These are phyloP conservation scores for Nothoprocta pentlandii DNA, from an alignment of 2,113 vertebrate species.

Conservation along the genomic window DNA sequence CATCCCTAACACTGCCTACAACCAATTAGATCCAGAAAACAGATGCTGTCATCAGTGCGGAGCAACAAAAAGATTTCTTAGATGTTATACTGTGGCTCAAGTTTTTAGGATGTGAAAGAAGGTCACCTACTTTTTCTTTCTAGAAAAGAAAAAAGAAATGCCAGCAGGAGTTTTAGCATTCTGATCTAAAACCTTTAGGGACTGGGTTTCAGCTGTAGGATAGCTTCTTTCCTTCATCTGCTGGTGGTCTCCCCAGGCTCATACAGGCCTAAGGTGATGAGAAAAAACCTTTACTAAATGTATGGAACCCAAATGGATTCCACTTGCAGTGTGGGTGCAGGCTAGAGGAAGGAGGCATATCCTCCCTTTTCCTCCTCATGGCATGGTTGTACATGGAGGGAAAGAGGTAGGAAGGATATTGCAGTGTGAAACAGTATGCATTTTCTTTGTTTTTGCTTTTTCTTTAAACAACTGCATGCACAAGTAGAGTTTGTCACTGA, in stretches of 20 bases:
- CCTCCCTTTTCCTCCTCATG: background rate
- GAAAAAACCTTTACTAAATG: background rate
- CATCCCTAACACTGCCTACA: background rate
- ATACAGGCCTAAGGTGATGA: background rate
- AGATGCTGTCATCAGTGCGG: background rate
- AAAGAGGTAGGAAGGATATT: background rate
- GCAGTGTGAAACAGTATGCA: background rate
- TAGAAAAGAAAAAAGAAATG: background rate
- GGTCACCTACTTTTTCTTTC: constrained; percentile 5
- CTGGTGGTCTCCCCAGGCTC: background rate
- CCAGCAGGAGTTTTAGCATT: background rate
- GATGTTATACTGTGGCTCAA: background rate
- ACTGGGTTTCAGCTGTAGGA: background rate
- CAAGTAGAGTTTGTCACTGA: background rate
- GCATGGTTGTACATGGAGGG: background rate
- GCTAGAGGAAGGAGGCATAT: background rate
- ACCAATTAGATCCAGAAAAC: constrained; percentile 23
- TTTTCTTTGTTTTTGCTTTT: background rate
- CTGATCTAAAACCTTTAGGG: background rate
- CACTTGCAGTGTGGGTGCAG: background rate
- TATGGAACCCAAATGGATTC: background rate
- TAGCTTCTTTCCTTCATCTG: background rate
- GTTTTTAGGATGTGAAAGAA: constrained; percentile 19
- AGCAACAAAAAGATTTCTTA: background rate
- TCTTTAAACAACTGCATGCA: background rate